phyloP scores from a whole-genome alignment of 2,888 invertebrate genomes.

The Ametastegia equiseti region DNA sequence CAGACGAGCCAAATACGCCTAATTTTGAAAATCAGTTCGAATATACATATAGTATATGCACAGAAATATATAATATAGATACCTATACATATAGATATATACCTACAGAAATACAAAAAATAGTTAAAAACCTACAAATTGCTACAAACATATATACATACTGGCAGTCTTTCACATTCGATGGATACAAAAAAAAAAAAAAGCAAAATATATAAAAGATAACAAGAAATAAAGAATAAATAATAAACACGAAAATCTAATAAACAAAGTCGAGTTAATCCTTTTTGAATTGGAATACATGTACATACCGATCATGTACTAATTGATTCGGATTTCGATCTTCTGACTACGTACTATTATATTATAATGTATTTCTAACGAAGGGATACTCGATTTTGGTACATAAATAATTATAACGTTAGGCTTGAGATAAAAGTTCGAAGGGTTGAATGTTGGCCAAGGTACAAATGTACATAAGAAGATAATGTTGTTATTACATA shows the following conservation, averaged over 20 bases:
- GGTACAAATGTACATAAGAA: slow-evolving; percentile 76
- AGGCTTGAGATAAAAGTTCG: neutral
- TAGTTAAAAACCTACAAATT: no score
- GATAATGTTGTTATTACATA: slow-evolving; percentile 69
- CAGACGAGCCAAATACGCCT: neutral
- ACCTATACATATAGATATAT: slow-evolving; percentile 29
- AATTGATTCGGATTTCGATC: no score
- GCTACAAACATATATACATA: neutral
- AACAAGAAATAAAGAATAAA: no score
- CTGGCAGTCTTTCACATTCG: neutral
- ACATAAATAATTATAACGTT: no score
- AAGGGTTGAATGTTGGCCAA: slow-evolving; percentile 71
- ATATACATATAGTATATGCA: slow-evolving; percentile 1
- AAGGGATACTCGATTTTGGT: no score
- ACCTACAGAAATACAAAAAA: neutral
- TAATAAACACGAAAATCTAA: no score
- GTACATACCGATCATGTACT: no score
- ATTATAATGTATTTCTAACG: no score
- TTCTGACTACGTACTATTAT: no score
- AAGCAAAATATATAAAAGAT: no score
- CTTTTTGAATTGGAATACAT: neutral
- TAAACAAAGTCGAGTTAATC: slow-evolving; percentile 30
- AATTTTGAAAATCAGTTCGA: neutral
- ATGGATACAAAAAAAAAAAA: slow-evolving; percentile 48
- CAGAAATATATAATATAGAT: neutral